Conservation (phyloP, 2,797 vertebrate genomes). For the Cephalopachus bancanus region DNA sequence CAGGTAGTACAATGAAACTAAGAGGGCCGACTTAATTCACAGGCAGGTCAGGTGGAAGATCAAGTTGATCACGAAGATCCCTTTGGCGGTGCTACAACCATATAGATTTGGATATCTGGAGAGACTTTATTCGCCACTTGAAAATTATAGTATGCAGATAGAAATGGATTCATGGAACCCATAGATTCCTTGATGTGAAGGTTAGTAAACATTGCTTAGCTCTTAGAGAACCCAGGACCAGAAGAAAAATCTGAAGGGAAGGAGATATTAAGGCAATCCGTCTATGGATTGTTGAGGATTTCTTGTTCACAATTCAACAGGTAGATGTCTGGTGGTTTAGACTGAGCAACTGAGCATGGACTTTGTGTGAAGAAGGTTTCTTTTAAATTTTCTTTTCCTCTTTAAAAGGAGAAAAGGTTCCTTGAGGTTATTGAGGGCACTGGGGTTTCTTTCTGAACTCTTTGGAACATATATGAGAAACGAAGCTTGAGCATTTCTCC, state of each 20-base stretch:
- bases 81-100: not conserved
- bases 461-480: conserved; percentile 6
- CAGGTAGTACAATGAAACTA: not conserved
- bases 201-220: not conserved
- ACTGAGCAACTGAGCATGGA: not conserved
- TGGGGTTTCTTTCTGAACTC: conserved; percentile 46
- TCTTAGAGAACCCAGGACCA: not conserved
- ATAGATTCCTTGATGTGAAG: not conserved
- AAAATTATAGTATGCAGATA: not conserved
- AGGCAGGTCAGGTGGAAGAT: not conserved
- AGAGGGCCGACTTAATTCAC: not conserved
- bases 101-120: not conserved
- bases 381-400: conserved; percentile 24
- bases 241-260: not conserved
- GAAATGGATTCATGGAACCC: not conserved
- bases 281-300: not conserved
- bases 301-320: conserved; percentile 14
- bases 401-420: conserved; percentile 29
- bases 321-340: not conserved
- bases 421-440: conserved; percentile 38
- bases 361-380: not conserved
- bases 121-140: not conserved
- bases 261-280: not conserved
- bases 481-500: conserved; percentile 12
- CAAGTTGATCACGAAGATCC: not conserved